A percentile compares a stretch with the other conserved stretches of the same genome.
These are phyloP conservation scores for Trachelus stipa DNA, from an alignment of 2,888 invertebrate genomes.

Conservation along the genomic window DNA sequence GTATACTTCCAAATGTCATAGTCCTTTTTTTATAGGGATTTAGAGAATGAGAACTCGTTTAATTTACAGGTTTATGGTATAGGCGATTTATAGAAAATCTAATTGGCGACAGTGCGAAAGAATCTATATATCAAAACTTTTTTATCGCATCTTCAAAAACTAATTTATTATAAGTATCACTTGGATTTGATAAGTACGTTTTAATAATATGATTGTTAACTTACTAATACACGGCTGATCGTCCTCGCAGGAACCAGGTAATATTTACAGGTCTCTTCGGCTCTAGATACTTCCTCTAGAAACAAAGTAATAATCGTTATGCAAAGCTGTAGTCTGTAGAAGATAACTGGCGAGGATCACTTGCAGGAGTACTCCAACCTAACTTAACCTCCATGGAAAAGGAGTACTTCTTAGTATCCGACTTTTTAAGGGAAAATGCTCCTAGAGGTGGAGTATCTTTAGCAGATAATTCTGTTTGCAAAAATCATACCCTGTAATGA, in stretches of 20 bases:
- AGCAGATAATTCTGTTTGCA: neutral
- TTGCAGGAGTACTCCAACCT: conserved; percentile 32
- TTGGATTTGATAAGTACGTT: conserved; percentile 23
- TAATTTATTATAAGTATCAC: neutral
- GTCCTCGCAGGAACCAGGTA: neutral
- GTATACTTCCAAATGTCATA: neutral
- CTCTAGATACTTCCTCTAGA: conserved; percentile 17
- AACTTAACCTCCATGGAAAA: conserved; percentile 21
- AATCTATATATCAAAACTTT: neutral
- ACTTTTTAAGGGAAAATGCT: conserved; percentile 33
- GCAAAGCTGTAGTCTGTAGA: conserved; percentile 48
- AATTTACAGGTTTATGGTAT: no score
- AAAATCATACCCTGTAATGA: neutral
- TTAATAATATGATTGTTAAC: conserved; percentile 33
- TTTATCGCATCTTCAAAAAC: neutral
- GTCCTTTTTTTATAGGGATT: neutral
- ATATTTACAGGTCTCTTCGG: neutral
- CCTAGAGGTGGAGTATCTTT: neutral
- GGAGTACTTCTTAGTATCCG: conserved; percentile 26
- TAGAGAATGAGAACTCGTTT: neutral
- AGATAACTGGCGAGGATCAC: conserved; percentile 43
- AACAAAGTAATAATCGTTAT: conserved; percentile 56
- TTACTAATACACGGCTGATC: conserved; percentile 26
- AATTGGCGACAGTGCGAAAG: neutral
- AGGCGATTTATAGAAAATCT: neutral